These are phyloP conservation scores for Nineta flava DNA, from an alignment of 2,888 invertebrate species.

Conservation along the genomic window DNA sequence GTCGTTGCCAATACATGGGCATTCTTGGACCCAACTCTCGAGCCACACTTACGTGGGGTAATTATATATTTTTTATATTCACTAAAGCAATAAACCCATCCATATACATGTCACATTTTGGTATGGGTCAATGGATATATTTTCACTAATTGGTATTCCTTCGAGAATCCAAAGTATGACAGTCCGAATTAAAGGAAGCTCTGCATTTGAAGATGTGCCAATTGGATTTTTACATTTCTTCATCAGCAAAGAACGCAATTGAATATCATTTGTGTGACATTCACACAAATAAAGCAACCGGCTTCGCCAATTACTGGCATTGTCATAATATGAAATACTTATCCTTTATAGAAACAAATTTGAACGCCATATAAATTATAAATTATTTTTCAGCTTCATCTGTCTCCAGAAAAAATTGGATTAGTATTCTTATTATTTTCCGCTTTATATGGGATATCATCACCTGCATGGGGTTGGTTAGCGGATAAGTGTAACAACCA, in stretches of 20 bases:
- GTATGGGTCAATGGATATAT: no score
- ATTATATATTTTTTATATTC: constrained; percentile 4
- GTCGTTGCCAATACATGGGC: constrained; percentile 58
- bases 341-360: no score
- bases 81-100: no score
- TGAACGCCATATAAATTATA: constrained; percentile 8
- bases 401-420: constrained; percentile 51
- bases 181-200: no score
- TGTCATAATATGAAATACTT: neutral
- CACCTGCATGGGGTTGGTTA: constrained; percentile 59
- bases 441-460: constrained; percentile 52
- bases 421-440: constrained; percentile 56
- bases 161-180: no score
- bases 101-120: no score
- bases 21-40: constrained; percentile 61
- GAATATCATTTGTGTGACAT: no score
- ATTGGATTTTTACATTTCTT: no score
- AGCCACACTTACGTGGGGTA: constrained; percentile 50
- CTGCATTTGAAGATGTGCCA: no score
- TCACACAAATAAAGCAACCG: no score
- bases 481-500: constrained; percentile 51
- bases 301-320: neutral
- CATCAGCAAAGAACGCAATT: no score
- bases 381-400: constrained; percentile 34
- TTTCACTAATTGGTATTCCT: no score